Evolutionary conservation across 2,888 invertebrate genomes (phyloP).

Genomic region (Drosophila kanekoi): DNA sequence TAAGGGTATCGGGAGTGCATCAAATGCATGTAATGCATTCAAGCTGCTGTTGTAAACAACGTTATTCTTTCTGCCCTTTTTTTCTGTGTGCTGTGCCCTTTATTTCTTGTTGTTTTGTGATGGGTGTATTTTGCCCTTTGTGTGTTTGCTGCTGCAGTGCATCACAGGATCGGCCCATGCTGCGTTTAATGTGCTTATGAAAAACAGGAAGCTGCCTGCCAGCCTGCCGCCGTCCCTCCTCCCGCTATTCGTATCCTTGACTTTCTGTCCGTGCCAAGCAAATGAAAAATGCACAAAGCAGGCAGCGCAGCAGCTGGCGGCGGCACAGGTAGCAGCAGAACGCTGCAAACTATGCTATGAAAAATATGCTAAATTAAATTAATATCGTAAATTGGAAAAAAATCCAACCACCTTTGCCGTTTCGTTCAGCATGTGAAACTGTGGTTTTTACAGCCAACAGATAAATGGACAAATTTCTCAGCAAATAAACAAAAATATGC

Average conservation of each 20-base stretch:
- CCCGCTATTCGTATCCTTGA: conserved; percentile 1
- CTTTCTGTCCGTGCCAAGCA: conserved; percentile 8
- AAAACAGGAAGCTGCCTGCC: conserved; percentile 46
- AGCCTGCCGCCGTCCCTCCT: not conserved
- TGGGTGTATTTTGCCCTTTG: conserved; percentile 40
- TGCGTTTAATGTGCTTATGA: conserved; percentile 61
- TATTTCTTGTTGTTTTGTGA: conserved; percentile 23
- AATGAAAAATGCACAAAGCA: conserved; percentile 54
- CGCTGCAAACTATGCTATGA: conserved; percentile 24
- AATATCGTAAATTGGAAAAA: conserved; percentile 48
- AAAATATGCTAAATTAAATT: conserved; percentile 58
- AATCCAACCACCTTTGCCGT: not conserved
- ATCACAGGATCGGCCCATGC: conserved; percentile 52
- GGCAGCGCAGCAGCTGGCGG: conserved; percentile 26
- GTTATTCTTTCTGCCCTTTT: conserved; percentile 17
- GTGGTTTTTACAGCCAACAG: conserved; percentile 12
- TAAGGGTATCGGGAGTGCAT: conserved; percentile 43
- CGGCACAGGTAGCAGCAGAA: conserved; percentile 2
- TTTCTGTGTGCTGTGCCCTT: not conserved
- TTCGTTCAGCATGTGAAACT: conserved; percentile 10
- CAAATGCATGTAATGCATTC: conserved; percentile 54
- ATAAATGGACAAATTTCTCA: conserved; percentile 31
- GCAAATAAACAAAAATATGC: conserved; percentile 41
- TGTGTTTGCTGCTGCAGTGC: conserved; percentile 43
- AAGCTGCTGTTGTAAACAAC: conserved; percentile 48